Conservation (phyloP, 2,113 vertebrate species). For the Taurulus bubalis region DNA sequence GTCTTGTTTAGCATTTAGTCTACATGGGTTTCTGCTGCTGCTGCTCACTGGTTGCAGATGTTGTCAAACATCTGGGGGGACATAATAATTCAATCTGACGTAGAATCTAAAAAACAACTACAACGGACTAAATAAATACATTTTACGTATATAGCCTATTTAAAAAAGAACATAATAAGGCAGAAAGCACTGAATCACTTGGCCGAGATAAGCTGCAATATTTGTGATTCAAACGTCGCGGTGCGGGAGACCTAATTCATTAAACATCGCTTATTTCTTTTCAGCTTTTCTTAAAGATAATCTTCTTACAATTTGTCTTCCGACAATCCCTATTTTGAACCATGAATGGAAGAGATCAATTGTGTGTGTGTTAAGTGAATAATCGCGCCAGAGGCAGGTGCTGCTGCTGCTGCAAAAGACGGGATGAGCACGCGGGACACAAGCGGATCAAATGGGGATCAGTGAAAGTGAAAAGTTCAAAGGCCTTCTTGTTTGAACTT, state of each 20-base stretch:
- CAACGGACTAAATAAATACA: neutral
- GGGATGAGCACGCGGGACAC: constrained; percentile 46
- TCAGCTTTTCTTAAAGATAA: constrained; percentile 69
- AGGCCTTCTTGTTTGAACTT: constrained; percentile 49
- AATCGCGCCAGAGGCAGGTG: constrained; percentile 81
- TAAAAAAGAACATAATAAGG: neutral
- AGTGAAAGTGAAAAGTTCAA: constrained; percentile 73
- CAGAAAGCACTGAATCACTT: neutral
- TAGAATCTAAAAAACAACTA: neutral
- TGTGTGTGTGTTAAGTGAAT: constrained; percentile 82
- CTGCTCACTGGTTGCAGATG: constrained; percentile 62
- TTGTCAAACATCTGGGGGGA: constrained; percentile 50
- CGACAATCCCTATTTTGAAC: constrained; percentile 67
- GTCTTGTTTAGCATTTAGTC: constrained; percentile 41
- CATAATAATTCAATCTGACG: constrained; percentile 1
- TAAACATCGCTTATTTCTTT: constrained; percentile 69
- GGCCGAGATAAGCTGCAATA: neutral
- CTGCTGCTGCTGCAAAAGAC: constrained; percentile 53
- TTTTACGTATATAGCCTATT: neutral
- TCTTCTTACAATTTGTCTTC: constrained; percentile 69
- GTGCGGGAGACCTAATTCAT: constrained; percentile 51
- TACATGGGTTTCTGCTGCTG: constrained; percentile 40
- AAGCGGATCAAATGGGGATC: constrained; percentile 59
- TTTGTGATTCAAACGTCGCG: constrained; percentile 14
- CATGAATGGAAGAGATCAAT: constrained; percentile 68